Evolutionary conservation across 1,140 invertebrate species (phyloP).

Genomic region (Anadara kagoshimensis): DNA sequence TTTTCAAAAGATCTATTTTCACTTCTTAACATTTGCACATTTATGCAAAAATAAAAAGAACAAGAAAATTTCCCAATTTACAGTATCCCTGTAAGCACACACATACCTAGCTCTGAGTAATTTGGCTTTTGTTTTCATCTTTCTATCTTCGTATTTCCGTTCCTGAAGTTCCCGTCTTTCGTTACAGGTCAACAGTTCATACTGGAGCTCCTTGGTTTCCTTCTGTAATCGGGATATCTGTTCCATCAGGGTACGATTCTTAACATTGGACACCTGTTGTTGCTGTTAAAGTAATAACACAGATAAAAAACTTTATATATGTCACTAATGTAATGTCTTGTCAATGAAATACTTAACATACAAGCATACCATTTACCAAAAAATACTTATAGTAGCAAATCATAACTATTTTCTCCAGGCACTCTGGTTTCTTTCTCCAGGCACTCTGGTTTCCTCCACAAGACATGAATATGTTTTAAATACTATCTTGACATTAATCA

Average conservation of each 20-base stretch:
- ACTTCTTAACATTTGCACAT: too few species aligned
- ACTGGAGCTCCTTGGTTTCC: slow-evolving; percentile 65
- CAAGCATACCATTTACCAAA: neutral
- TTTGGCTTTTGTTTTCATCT: slow-evolving; percentile 66
- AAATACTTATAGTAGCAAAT: neutral
- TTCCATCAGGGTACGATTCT: slow-evolving; percentile 61
- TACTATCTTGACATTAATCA: too few species aligned
- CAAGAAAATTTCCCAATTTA: too few species aligned
- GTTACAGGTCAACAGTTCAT: slow-evolving; percentile 60
- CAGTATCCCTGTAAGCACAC: neutral
- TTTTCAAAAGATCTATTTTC: too few species aligned
- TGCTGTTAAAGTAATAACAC: slow-evolving; percentile 37
- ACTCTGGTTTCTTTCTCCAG: neutral
- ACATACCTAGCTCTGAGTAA: slow-evolving; percentile 68
- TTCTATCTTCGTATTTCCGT: slow-evolving; percentile 66
- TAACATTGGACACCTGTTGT: slow-evolving; percentile 58
- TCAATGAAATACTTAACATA: neutral
- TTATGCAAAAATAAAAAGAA: too few species aligned
- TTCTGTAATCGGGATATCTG: slow-evolving; percentile 64
- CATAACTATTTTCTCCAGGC: neutral
- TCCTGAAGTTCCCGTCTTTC: slow-evolving; percentile 63
- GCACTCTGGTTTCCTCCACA: too few species aligned
- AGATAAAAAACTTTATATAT: neutral
- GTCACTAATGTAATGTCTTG: neutral
- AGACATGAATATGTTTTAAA: too few species aligned